Evolutionary conservation across 1,140 invertebrate genomes (phyloP), one percentile per base, ranked within the genome.

Genomic region (Saccostrea cuccullata): DNA sequence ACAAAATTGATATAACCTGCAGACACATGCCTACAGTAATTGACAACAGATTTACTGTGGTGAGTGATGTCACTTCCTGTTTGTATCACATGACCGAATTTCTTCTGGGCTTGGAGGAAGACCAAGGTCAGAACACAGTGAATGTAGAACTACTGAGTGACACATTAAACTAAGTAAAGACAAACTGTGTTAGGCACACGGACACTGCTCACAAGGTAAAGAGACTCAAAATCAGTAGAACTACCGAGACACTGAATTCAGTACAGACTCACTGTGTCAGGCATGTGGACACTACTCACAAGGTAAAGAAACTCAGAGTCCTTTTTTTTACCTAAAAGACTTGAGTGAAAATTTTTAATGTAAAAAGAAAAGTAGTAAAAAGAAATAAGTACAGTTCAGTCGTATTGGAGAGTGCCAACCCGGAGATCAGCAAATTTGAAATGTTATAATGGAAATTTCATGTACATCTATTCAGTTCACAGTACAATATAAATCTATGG

Each of bases 71-170:
- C 26, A 64, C 90, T 77, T 84, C 15, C 30, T 89, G 88, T 87
- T 84, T 90, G 55, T 86, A 87, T 82, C 87, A 88, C 36, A 56
- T 89, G 36, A 83, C 88, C 15, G 84, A 88, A 55, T 90, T 85
- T 84, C 67, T 89, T 15, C 82, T 89, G 11, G 55, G 88, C 88
- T 56, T 73, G n/a, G 82, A 73, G 40, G 15, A 55, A 17, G 82
- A 84, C 83, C 30, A n/a, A 56, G 30, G 23, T 60, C 77, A 70
- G 88, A 47, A 82, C 55, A 55, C 83, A 77, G 9, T 89, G 40
- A 58, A 84, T 67, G 20, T 84, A 64, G 67, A 55, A 13, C 86
- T 87, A 26, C 13, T 89, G 23, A 70, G 82, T n/a, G 82, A 89
- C 82, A 26, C 77, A 12, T 84, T 89, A 13, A 70, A 84, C 47